Evolutionary conservation across 2,888 invertebrate genomes (phyloP), one percentile per base, ranked within the genome.

Genomic region (Panorpa germanica): DNA sequence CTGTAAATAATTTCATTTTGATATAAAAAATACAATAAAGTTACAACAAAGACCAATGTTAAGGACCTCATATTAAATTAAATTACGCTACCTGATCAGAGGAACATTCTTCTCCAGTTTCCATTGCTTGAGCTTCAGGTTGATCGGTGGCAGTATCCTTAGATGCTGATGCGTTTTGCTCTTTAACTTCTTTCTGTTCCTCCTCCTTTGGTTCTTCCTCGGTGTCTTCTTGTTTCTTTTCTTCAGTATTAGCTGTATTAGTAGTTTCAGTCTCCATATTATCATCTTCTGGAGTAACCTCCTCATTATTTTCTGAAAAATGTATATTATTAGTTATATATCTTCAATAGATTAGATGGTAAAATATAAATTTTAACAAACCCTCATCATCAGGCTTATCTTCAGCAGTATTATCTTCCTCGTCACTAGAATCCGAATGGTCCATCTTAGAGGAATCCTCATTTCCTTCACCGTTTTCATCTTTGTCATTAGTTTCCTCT

Each of bases 351-450:
- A n/a, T n/a, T n/a, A n/a, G n/a, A n/a, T n/a, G n/a, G n/a, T n/a
- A n/a, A n/a, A n/a, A n/a, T n/a, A n/a, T n/a, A n/a, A n/a, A n/a
- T n/a, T 39, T 45, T 4, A 58, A 51, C 54, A 53, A 55, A 37
- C 58, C 48, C 2, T 62, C 60, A 24, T 63, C 61, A 33, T 67
- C 61, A 2, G 55, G 57, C 25, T 50, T 57, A 11, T 62, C 55
- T 19, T 61, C 57, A 1, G 57, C 53, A 2, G 59, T 50, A 1
- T 60, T 56, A 24, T 63, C 58, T 36, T 60, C 51, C 30, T 49
- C 57, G 3, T 64, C 58, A 39, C 61, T 53, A 31, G 63, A 59
- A 37, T 63, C 60, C 2, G 60, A 49, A 28, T 61, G 58, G 26
- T 52, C 47, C n/a, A 41, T 41, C 8, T 35, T 30, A 23, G 25